phyloP scores from a whole-genome alignment of 2,888 invertebrate species.

The Carabus problematicus region DNA sequence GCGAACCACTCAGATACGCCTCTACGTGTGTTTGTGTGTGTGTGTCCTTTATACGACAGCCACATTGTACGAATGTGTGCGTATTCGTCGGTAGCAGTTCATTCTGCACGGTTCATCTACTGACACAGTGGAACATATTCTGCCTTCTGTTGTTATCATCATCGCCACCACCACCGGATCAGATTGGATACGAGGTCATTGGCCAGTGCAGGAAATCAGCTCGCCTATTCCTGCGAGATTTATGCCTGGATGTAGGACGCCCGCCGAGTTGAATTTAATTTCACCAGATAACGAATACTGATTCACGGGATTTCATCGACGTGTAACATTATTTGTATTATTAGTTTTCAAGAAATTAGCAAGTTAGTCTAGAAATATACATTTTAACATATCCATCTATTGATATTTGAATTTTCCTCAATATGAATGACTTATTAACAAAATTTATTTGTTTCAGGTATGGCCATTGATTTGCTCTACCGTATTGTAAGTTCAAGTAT shows the following conservation, averaged over 20 bases:
- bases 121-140: constrained; percentile 17
- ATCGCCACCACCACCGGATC: too few relatives aligned
- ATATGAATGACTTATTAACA: neutral
- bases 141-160: neutral
- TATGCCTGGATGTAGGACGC: too few relatives aligned
- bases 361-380: too few relatives aligned
- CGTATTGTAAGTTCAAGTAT: neutral
- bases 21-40: too few relatives aligned
- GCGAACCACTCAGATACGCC: neutral
- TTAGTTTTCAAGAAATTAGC: too few relatives aligned
- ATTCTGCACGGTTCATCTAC: neutral
- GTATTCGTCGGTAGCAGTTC: neutral
- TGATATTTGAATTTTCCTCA: neutral
- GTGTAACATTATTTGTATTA: too few relatives aligned
- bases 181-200: too few relatives aligned
- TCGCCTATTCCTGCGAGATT: too few relatives aligned
- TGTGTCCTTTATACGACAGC: neutral
- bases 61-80: constrained; percentile 4
- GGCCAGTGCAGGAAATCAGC: too few relatives aligned
- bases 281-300: too few relatives aligned
- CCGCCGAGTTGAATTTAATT: too few relatives aligned
- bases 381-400: neutral
- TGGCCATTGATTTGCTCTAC: neutral
- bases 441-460: constrained; percentile 8
- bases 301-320: too few relatives aligned